Conservation (phyloP, 2,113 vertebrate genomes). For the Nibea coibor region DNA sequence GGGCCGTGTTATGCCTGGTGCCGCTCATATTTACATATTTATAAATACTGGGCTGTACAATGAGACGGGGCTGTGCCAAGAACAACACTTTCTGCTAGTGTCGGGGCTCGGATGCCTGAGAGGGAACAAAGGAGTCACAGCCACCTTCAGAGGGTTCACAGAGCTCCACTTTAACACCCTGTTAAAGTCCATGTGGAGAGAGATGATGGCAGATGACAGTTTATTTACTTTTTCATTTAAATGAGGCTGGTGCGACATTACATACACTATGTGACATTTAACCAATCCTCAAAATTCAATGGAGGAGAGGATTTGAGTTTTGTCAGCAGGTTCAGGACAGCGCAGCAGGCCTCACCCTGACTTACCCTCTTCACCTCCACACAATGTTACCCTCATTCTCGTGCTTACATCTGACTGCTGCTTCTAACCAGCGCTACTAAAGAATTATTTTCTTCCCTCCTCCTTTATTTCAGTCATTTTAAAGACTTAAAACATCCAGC, state of each 20-base stretch:
- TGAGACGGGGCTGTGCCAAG: constrained; percentile 82
- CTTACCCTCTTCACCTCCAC: background rate
- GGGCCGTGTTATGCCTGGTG: constrained; percentile 73
- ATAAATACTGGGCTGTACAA: constrained; percentile 85
- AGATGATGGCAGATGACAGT: background rate
- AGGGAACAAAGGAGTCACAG: constrained; percentile 74
- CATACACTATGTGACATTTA: too few species aligned
- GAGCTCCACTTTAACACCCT: constrained; percentile 2
- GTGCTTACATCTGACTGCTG: background rate
- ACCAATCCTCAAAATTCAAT: background rate
- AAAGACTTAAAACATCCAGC: background rate
- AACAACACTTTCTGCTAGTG: constrained; percentile 80
- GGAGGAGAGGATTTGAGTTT: background rate
- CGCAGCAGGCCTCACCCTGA: background rate
- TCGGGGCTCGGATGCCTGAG: constrained; percentile 74
- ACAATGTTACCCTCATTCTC: too few species aligned
- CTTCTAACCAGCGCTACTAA: too few species aligned
- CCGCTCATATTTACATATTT: constrained; percentile 86
- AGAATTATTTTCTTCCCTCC: background rate
- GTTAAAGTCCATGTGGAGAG: background rate
- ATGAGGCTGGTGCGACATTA: background rate
- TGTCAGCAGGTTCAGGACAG: background rate
- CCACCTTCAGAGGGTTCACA: constrained; percentile 56
- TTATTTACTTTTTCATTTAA: background rate
- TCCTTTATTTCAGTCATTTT: background rate